Evolutionary conservation across 37 sponge, comb jelly and placozoan genomes (phyloP).

Genomic region (Amphimedon queenslandica): DNA sequence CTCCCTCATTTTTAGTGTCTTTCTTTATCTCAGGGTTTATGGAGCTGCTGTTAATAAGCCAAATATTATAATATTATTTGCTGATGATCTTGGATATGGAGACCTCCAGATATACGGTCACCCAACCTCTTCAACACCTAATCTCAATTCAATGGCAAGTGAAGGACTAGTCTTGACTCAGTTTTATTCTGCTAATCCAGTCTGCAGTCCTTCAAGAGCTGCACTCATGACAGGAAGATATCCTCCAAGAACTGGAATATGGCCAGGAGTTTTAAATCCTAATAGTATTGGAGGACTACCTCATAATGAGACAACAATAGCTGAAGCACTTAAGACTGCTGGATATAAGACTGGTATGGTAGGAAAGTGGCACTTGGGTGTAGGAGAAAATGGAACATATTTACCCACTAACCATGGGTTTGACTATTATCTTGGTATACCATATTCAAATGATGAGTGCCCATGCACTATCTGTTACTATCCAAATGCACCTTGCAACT

Average conservation of each 20-base stretch:
- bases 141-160: slow-evolving; percentile 61
- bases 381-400: slow-evolving; percentile 54
- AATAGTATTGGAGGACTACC: slow-evolving; percentile 56
- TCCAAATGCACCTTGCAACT: slow-evolving; percentile 56
- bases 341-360: slow-evolving; percentile 76
- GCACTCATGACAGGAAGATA: slow-evolving; percentile 70
- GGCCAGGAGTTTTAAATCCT: slow-evolving; percentile 61
- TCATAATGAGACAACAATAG: slow-evolving; percentile 72
- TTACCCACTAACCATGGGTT: slow-evolving; percentile 79
- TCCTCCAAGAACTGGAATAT: slow-evolving; percentile 58
- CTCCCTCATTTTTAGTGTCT: too few relatives aligned
- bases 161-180: slow-evolving; percentile 57
- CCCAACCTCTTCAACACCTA: slow-evolving; percentile 71
- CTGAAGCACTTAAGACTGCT: slow-evolving; percentile 55
- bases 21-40: too few relatives aligned
- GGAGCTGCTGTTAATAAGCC: too few relatives aligned
- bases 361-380: slow-evolving; percentile 87
- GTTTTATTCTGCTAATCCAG: slow-evolving; percentile 62
- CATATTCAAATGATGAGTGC: slow-evolving; percentile 78
- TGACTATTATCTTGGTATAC: slow-evolving; percentile 78
- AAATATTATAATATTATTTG: slow-evolving; percentile 75
- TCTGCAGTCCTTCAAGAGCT: slow-evolving; percentile 76
- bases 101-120: slow-evolving; percentile 68
- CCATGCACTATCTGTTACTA: slow-evolving; percentile 63
- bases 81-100: slow-evolving; percentile 77